Evolutionary conservation across 2,888 invertebrate genomes (phyloP), one percentile per base, ranked within the genome.

Genomic region (Ischnus inquisitorius): DNA sequence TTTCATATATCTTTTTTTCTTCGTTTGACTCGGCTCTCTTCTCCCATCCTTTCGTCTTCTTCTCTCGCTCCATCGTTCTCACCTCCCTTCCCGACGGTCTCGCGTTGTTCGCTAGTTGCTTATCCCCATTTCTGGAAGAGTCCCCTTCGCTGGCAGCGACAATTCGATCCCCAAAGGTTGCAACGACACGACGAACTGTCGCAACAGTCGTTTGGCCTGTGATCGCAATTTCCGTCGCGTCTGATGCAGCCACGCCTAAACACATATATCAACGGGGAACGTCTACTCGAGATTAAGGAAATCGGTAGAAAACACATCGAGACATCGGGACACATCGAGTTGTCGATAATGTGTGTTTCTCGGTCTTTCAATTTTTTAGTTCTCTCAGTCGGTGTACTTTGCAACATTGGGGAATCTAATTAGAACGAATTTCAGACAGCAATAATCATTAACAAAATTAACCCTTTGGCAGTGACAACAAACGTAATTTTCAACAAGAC

Each of bases 131-230:
- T 97, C 93, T 97, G 97, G 95, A 97, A 97, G 92, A 97, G 95
- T 84, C 98, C 97, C 96, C 97, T 96, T 90, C 97, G 96, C 94
- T 97, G 97, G 94, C 97, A 98, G 91, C 97, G 95, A 94, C 97
- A 97, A 95, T 98, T 97, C 92, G 97, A 96, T 83, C 97, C 97
- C 97, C 97, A 98, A 72, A 97, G 95, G 94, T 97, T 97, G 95
- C 97, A 98, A 86, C 97, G 95, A 94, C 97, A 98, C 86, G 97
- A 96, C 86, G 97, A 97, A 90, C 96, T 97, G 94, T 96, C 96
- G 95, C 97, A 97, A 95, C 97, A 97, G 94, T 97, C 97, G 86
- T 96, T 96, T 12, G 97, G 97, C 84, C 97, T 95, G 93, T 97
- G 97, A 94, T 97, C 97, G 94, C 97, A 98, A 94, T 96, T 97